Evolutionary conservation across 2,797 vertebrate genomes (phyloP), one percentile per base, ranked within the genome.

Genomic region (Sebastes taczanowskii): DNA sequence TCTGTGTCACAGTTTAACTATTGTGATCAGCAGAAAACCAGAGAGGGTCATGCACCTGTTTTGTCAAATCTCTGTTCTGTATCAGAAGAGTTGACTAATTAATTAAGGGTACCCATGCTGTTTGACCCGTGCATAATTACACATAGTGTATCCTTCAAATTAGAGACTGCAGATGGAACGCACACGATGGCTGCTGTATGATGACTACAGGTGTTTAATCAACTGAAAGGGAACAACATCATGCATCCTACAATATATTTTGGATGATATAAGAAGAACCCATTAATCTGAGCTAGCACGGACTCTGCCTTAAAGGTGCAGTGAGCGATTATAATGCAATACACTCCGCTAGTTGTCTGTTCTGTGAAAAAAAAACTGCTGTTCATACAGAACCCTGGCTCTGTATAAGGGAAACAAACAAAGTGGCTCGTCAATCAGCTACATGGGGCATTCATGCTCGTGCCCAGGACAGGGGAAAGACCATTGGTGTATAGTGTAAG

Each of bases 61-160:
- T 78, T 56, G 63, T 69, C 14, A 58, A 75, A 73, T 72, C 56
- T 72, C 59, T 76, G 58, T 23, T 64, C 25, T 61, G 53, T 35
- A 59, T 77, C 8, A 0, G 5, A 74, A 52, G 14, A 80, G 52
- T 64, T 80, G 49, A 62, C 70, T 69, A 67, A 83, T 83, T 76
- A 78, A 85, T 77, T 38, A 58, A 30, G 61, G 35, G 22, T 53
- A 55, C 34, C 52, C 61, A 56, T 65, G 73, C 74, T 74, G 74
- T 80, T 75, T 85, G 59, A 88, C 80, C 77, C 0, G 0, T 20
- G 69, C 46, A 66, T 74, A 77, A 77, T 82, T 75, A 69, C 32
- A 56, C 8, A 0, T 38, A 16, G 49, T 30, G 58, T 46, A 77
- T 74, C 34, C 69, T 59, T 74, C 49, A 46, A 73, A 76, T 84